Base-by-base conservation (phyloP, 1,140 invertebrate species). In the Streblospio benedicti region DNA sequence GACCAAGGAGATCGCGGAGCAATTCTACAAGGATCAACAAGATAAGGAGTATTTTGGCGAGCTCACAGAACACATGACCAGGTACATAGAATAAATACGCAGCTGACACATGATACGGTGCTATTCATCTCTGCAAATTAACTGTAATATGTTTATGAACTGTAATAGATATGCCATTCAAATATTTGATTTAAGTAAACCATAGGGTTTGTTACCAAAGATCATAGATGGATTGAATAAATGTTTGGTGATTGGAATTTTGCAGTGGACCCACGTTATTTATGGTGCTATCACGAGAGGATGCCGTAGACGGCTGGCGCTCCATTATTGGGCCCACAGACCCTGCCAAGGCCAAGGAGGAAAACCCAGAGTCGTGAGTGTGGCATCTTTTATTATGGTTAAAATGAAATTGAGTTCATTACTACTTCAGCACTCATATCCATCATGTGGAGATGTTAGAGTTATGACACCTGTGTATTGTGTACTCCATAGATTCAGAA, bases 241-340 rank as follows among this genome's bases (percentile, higher is more conserved):
- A n/a, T n/a, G n/a, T n/a, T n/a, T n/a, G n/a, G n/a, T n/a, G n/a
- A n/a, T n/a, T n/a, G n/a, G n/a, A n/a, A n/a, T n/a, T n/a, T 67
- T 66, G 4, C 65, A 78, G 76, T 70, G 76, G 76, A 57, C 69
- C 71, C n/a, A 75, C 75, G 12, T 61, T 69, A 47, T 71, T 77
- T 56, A 74, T 77, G 72, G 72, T 78, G 38, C 65, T 78, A 23
- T 71, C 75, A 35, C 55, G 69, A 67, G 73, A 77, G 62, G 70
- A 70, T 65, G 76, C 76, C 32, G 70, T 77, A 20, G 64, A 71
- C 25, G 72, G 72, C 16, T 78, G 75, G 76, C 62, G 74, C 56
- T 56, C 65, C n/a, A 20, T 69, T 32, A 73, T 77, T 44, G 76
- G 76, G 35, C 71, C 72, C 16, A 72, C 67, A 35, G 73, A 78